phyloP scores from a whole-genome alignment of 53 echinoderm and acorn worm genomes.

The Echinarachnius parma region DNA sequence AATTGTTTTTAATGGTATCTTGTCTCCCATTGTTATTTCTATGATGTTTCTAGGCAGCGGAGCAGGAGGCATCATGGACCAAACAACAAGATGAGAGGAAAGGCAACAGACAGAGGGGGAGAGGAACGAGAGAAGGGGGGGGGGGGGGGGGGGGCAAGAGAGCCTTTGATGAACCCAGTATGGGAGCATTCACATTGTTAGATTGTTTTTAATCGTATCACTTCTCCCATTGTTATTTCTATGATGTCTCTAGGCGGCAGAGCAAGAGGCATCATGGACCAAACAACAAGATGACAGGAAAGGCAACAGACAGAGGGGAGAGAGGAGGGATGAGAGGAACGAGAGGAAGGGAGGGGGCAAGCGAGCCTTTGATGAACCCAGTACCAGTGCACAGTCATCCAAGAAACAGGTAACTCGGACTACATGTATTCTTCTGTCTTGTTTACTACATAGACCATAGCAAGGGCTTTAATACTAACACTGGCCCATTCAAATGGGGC shows the following conservation, averaged over 20 bases:
- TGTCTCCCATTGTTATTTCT: background rate
- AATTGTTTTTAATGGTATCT: too few species aligned
- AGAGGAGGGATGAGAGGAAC: conserved; percentile 23
- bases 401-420: conserved; percentile 17
- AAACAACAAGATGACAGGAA: conserved; percentile 13
- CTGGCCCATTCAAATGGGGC: too few species aligned
- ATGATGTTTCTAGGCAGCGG: conserved; percentile 24
- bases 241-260: conserved; percentile 24
- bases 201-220: too few species aligned
- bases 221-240: background rate
- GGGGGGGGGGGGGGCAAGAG: conserved; percentile 21
- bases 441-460: too few species aligned
- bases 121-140: conserved; percentile 10
- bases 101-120: background rate
- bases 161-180: conserved; percentile 11
- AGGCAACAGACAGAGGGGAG: background rate
- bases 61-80: conserved; percentile 21
- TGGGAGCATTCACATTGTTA: too few species aligned
- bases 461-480: too few species aligned
- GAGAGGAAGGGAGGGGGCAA: conserved; percentile 12
- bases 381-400: background rate
- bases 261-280: conserved; percentile 22
- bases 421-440: too few species aligned
- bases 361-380: conserved; percentile 17
- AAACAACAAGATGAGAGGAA: conserved; percentile 14